Conservation (phyloP, 2,113 vertebrate genomes). For the Larimichthys polyactis region DNA sequence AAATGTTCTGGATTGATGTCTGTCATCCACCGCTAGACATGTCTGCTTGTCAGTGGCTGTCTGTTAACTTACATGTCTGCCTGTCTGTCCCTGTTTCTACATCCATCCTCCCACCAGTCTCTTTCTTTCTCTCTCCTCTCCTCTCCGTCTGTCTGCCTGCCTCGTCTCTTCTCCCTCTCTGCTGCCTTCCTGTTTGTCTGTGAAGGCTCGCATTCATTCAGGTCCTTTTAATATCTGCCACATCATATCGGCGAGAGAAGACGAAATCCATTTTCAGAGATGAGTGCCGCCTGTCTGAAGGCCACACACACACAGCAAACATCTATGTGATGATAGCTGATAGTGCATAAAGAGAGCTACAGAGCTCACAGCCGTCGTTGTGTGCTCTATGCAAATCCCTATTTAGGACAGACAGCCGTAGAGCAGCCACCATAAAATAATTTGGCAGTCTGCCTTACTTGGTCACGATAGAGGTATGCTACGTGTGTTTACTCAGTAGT, state of each 20-base stretch:
- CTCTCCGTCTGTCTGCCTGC: constrained; percentile 32
- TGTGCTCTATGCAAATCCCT: constrained; percentile 71
- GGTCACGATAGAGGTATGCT: constrained; percentile 71
- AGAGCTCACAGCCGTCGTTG: constrained; percentile 46
- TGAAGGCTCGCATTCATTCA: constrained; percentile 65
- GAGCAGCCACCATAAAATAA: constrained; percentile 67
- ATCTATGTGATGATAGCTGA: constrained; percentile 53
- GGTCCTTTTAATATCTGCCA: constrained; percentile 69
- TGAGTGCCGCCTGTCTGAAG: constrained; percentile 65
- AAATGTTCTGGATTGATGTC: constrained; percentile 38
- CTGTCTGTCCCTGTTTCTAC: constrained; percentile 58
- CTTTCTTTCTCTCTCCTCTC: constrained; percentile 1
- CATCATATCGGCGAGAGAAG: constrained; percentile 53
- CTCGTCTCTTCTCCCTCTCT: constrained; percentile 52
- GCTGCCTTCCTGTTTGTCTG: constrained; percentile 63
- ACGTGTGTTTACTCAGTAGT: constrained; percentile 77
- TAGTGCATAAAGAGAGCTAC: constrained; percentile 25
- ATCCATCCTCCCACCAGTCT: constrained; percentile 61
- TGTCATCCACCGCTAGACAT: constrained; percentile 28
- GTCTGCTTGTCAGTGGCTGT: constrained; percentile 52
- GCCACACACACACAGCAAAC: constrained; percentile 68
- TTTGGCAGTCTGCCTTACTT: constrained; percentile 76
- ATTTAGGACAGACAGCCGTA: constrained; percentile 64
- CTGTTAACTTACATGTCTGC: constrained; percentile 56
- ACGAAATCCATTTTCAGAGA: constrained; percentile 71